Conservation (phyloP, 37 sponge, comb jelly and placozoan genomes). For the Sycon ciliatum region DNA sequence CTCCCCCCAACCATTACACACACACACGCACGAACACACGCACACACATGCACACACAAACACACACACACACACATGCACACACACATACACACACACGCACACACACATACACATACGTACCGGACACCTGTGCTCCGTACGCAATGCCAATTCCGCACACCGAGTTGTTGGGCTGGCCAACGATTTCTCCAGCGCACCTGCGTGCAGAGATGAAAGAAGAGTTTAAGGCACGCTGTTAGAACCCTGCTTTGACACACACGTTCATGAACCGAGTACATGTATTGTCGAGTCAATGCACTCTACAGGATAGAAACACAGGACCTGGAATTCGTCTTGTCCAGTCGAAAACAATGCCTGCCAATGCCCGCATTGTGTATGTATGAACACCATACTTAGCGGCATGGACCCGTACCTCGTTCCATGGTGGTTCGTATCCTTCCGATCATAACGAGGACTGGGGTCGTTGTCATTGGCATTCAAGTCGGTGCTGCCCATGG, state of each 20-base stretch:
- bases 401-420: constrained; percentile 45
- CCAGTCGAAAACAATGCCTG: not conserved
- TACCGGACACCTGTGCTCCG: constrained; percentile 37
- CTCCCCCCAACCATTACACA: too few relatives aligned
- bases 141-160: constrained; percentile 76
- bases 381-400: not conserved
- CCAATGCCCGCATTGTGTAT: not conserved
- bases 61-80: too few relatives aligned
- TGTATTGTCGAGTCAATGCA: not conserved
- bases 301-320: not conserved
- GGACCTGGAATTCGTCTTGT: not conserved
- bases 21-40: too few relatives aligned
- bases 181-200: constrained; percentile 69
- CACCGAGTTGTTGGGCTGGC: constrained; percentile 45
- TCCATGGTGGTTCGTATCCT: constrained; percentile 44
- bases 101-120: not conserved
- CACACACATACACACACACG: too few relatives aligned
- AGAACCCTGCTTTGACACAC: not conserved
- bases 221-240: not conserved
- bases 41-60: too few relatives aligned
- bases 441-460: constrained; percentile 26
- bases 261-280: not conserved
- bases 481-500: constrained; percentile 57
- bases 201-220: constrained; percentile 19
- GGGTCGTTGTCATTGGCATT: constrained; percentile 56